A percentile compares a stretch with the other conserved stretches of the same genome.
Evolutionary conservation across 2,888 invertebrate genomes (phyloP).

Genomic region (Hypolimnas misippus): DNA sequence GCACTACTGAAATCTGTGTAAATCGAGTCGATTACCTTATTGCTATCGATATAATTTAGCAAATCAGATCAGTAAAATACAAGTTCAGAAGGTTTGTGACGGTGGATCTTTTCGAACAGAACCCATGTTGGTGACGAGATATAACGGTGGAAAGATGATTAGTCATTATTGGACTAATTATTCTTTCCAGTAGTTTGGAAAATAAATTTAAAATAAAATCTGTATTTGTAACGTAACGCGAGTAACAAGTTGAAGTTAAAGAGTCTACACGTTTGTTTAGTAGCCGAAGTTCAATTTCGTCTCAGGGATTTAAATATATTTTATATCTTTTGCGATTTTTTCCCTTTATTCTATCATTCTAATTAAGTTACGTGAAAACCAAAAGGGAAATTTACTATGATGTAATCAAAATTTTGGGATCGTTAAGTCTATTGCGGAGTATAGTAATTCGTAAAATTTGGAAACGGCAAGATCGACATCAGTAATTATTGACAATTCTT

Average conservation of each 20-base stretch:
- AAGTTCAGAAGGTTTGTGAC: conserved; percentile 14
- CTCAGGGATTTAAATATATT: conserved; percentile 12
- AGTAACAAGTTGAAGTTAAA: background rate
- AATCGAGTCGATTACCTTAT: conserved; percentile 32
- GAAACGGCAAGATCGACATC: background rate
- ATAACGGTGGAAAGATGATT: background rate
- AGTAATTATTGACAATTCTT: background rate
- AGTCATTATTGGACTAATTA: conserved; percentile 3
- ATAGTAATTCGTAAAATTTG: background rate
- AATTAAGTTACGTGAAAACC: conserved; percentile 10
- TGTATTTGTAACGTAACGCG: background rate
- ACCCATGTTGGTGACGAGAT: conserved; percentile 12
- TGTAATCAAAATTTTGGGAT: background rate
- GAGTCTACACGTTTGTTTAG: background rate
- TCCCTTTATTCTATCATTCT: conserved; percentile 4
- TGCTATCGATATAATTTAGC: conserved; percentile 7
- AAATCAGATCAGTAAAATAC: conserved; percentile 4
- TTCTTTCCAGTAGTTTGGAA: background rate
- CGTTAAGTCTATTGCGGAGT: background rate
- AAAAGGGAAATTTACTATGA: background rate
- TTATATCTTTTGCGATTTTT: conserved; percentile 13
- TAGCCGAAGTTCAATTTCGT: conserved; percentile 1
- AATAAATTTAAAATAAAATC: background rate
- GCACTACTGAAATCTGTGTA: conserved; percentile 40
- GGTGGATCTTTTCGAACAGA: conserved; percentile 12